Conservation (phyloP, 2,797 vertebrate genomes). For the Sarcoramphus papa region DNA sequence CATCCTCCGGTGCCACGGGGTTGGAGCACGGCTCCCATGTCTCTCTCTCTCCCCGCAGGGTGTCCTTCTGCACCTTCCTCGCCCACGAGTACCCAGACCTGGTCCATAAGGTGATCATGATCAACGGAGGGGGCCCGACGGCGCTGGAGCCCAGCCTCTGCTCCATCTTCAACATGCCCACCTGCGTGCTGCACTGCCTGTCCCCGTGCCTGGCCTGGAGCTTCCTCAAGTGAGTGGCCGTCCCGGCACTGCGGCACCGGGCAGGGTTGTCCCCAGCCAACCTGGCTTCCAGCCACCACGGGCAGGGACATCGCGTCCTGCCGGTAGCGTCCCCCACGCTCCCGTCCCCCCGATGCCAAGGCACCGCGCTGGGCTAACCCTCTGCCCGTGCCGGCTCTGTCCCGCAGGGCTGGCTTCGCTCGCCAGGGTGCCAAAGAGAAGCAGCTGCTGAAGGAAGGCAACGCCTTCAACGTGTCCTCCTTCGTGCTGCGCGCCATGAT, state of each 20-base stretch:
- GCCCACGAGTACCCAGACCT: constrained; percentile 95
- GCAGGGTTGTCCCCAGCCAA: background rate
- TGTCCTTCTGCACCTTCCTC: constrained; percentile 97
- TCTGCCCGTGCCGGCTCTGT: fast-evolving
- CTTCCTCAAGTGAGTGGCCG: constrained; percentile 89
- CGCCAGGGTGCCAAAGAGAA: constrained; percentile 96
- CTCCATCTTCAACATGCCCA: constrained; percentile 96
- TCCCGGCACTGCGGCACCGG: fast-evolving
- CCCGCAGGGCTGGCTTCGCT: constrained; percentile 89
- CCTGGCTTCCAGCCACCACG: background rate
- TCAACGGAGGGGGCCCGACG: constrained; percentile 94
- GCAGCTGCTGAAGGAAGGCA: constrained; percentile 93
- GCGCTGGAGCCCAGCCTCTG: constrained; percentile 96
- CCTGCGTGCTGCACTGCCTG: constrained; percentile 92
- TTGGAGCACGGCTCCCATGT: fast-evolving
- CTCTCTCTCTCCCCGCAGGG: constrained; percentile 66
- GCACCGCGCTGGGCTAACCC: fast-evolving
- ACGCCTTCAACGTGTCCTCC: constrained; percentile 94
- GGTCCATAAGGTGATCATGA: constrained; percentile 98
- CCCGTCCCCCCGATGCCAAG: fast-evolving
- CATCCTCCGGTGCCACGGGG: background rate
- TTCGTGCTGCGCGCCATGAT: constrained; percentile 96
- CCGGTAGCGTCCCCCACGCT: background rate
- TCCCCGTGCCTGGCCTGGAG: constrained; percentile 96
- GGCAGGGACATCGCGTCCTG: background rate